Percentiles rank a stretch among this genome's conserved stretches.
Evolutionary conservation across 2,113 vertebrate species (phyloP).

Genomic region (Cromileptes altivelis): DNA sequence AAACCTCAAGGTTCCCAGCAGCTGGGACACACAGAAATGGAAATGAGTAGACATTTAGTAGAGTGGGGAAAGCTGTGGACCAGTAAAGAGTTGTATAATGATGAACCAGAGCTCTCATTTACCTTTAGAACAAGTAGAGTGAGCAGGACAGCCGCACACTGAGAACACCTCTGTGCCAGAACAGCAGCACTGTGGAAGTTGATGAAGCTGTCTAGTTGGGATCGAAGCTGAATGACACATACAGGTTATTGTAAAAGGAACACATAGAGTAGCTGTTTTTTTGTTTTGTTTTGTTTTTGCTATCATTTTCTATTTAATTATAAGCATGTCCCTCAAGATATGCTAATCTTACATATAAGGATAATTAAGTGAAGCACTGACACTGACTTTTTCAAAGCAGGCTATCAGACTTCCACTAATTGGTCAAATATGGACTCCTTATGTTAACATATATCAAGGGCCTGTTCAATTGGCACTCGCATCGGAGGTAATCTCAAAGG

Average conservation of each 20-base stretch:
- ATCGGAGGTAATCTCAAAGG: neutral
- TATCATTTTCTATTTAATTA: neutral
- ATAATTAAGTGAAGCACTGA: neutral
- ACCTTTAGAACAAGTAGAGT: constrained; percentile 83
- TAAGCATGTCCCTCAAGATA: neutral
- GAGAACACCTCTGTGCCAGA: constrained; percentile 70
- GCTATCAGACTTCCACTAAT: neutral
- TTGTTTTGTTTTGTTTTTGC: neutral
- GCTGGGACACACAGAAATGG: constrained; percentile 64
- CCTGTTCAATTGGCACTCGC: neutral
- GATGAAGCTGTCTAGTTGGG: constrained; percentile 67
- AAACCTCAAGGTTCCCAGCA: constrained; percentile 81
- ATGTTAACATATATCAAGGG: neutral
- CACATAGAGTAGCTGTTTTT: no score
- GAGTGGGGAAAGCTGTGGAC: neutral
- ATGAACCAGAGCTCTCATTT: neutral
- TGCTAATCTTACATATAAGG: neutral
- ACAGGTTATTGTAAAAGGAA: neutral
- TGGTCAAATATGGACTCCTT: neutral
- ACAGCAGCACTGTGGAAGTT: constrained; percentile 78
- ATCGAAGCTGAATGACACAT: constrained; percentile 50
- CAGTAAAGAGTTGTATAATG: no score
- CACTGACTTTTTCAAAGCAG: neutral
- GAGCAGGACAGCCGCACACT: constrained; percentile 81
- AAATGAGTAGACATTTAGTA: neutral